Evolutionary conservation across 2,888 invertebrate genomes (phyloP).

Genomic region (Leptopilina myrica): DNA sequence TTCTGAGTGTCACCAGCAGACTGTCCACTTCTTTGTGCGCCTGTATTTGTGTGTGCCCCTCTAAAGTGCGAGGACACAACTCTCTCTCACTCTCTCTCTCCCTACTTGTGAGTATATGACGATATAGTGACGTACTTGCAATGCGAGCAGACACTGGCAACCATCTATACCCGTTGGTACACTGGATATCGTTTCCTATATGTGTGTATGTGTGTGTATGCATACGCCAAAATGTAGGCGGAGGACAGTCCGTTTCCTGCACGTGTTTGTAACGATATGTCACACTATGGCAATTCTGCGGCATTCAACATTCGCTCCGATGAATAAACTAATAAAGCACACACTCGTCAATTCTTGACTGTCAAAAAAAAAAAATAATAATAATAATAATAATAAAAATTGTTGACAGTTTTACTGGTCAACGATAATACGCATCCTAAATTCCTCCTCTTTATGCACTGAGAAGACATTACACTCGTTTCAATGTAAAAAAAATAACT

Average conservation of each 20-base stretch:
- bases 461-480: too few species aligned
- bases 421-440: too few species aligned
- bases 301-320: conserved; percentile 34
- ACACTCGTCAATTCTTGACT: conserved; percentile 38
- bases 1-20: conserved; percentile 75
- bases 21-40: conserved; percentile 71
- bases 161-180: conserved; percentile 21
- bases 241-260: conserved; percentile 40
- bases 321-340: conserved; percentile 41
- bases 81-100: neutral
- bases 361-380: conserved; percentile 10
- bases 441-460: too few species aligned
- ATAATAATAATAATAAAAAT: neutral
- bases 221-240: conserved; percentile 36
- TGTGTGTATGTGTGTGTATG: conserved; percentile 19
- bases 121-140: conserved; percentile 8
- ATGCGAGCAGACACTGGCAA: conserved; percentile 25
- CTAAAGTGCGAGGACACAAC: too few species aligned
- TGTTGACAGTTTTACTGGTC: neutral
- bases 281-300: conserved; percentile 39
- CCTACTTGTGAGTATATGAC: neutral
- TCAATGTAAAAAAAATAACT: too few species aligned
- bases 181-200: conserved; percentile 40
- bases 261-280: conserved; percentile 40
- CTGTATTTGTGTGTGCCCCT: conserved; percentile 48